These are phyloP conservation scores for Tapirus terrestris DNA, from an alignment of 2,113 vertebrate species.

Conservation along the genomic window DNA sequence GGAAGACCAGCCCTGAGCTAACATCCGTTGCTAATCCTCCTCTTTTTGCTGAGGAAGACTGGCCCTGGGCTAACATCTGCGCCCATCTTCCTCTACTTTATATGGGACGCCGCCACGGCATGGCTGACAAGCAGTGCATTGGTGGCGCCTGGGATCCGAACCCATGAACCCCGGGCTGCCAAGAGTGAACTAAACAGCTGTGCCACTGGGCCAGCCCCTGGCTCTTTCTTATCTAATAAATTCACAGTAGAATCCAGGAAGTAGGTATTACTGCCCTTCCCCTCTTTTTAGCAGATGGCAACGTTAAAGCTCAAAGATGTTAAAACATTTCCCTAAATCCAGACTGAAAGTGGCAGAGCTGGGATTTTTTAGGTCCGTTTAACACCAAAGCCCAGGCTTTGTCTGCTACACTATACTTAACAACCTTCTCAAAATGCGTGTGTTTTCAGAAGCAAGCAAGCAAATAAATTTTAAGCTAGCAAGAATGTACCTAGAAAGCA, in stretches of 20 bases:
- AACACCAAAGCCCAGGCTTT: background rate
- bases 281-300: background rate
- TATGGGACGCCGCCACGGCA: too few relatives aligned
- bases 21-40: too few relatives aligned
- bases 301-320: background rate
- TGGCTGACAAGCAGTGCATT: too few relatives aligned
- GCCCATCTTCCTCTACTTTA: too few relatives aligned
- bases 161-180: too few relatives aligned
- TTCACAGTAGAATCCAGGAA: background rate
- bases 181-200: too few relatives aligned
- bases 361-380: constrained; percentile 12
- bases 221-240: background rate
- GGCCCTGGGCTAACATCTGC: too few relatives aligned
- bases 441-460: constrained; percentile 8
- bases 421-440: background rate
- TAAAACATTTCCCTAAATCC: constrained; percentile 20
- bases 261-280: background rate
- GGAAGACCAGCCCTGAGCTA: too few relatives aligned
- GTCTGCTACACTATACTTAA: background rate
- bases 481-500: background rate
- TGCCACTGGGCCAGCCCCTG: too few relatives aligned
- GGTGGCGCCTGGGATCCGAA: too few relatives aligned
- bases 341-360: background rate
- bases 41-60: too few relatives aligned
- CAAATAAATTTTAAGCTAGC: background rate